These are phyloP conservation scores for Vanessa atalanta DNA, from an alignment of 1,140 invertebrate species.

Conservation along the genomic window DNA sequence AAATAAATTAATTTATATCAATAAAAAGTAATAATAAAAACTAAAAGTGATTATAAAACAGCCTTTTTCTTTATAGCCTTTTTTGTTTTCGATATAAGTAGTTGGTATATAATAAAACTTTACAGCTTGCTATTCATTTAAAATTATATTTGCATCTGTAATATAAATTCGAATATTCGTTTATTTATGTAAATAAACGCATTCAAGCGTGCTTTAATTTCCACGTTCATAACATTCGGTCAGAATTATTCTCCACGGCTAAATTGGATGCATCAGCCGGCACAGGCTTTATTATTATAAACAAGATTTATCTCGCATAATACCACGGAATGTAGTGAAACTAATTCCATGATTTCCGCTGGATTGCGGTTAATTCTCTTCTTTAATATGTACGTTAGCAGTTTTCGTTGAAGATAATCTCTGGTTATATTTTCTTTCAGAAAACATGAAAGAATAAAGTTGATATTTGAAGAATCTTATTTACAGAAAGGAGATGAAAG, in stretches of 20 bases:
- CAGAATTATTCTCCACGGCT: slow-evolving; percentile 25
- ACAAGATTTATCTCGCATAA: slow-evolving; percentile 30
- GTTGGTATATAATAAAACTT: background rate
- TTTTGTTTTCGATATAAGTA: too few relatives aligned
- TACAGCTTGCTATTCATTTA: background rate
- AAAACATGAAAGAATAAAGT: slow-evolving; percentile 83
- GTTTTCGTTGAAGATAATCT: background rate
- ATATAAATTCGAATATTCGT: slow-evolving; percentile 17
- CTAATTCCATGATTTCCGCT: slow-evolving; percentile 5
- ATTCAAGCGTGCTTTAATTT: slow-evolving; percentile 29
- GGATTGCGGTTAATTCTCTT: background rate
- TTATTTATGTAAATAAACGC: slow-evolving; percentile 34
- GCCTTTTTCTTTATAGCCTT: too few relatives aligned
- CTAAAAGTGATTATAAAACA: too few relatives aligned
- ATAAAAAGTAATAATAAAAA: too few relatives aligned
- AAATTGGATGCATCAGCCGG: slow-evolving; percentile 36
- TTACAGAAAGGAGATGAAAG: slow-evolving; percentile 85
- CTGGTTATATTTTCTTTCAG: slow-evolving; percentile 75
- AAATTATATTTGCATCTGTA: slow-evolving; percentile 15
- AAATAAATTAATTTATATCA: too few relatives aligned
- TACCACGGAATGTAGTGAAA: slow-evolving; percentile 4
- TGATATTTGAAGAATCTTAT: slow-evolving; percentile 84
- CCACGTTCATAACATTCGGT: slow-evolving; percentile 33
- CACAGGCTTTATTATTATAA: slow-evolving; percentile 33
- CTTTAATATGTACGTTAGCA: background rate